A percentile compares a stretch with the other conserved stretches of the same genome.
Evolutionary conservation across 1,140 invertebrate genomes (phyloP).

Genomic region (Cephus cinctus): DNA sequence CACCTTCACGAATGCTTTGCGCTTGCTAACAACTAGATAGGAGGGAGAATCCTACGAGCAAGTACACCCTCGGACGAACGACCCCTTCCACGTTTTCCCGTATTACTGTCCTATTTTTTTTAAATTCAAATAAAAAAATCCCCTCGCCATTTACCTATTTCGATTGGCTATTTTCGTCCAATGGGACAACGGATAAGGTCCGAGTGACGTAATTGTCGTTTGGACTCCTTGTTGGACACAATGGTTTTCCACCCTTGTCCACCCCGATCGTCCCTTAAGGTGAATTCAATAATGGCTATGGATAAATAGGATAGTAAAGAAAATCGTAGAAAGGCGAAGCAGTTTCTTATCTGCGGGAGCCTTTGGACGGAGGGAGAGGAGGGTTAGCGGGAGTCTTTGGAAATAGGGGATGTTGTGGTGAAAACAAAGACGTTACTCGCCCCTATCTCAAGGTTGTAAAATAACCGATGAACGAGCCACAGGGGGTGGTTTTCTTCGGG

Average conservation of each 20-base stretch:
- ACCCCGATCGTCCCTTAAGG: no score
- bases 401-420: slow-evolving; percentile 35
- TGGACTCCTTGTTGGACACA: no score
- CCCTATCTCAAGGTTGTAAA: slow-evolving; percentile 53
- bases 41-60: no score
- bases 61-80: no score
- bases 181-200: no score
- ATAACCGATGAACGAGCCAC: slow-evolving; percentile 52
- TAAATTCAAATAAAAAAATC: no score
- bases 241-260: no score
- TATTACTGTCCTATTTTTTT: no score
- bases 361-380: slow-evolving; percentile 21
- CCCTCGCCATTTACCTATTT: no score
- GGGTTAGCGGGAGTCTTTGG: slow-evolving; percentile 12
- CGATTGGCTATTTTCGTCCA: no score
- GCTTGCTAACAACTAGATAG: slow-evolving; percentile 37
- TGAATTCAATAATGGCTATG: not conserved
- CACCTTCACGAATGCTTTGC: slow-evolving; percentile 33
- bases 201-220: no score
- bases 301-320: slow-evolving; percentile 5
- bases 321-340: slow-evolving; percentile 10
- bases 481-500: slow-evolving; percentile 30
- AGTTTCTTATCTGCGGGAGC: slow-evolving; percentile 18
- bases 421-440: slow-evolving; percentile 55
- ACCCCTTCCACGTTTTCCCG: no score